phyloP scores from a whole-genome alignment of 2,888 invertebrate species.

The Miltochrista miniata region DNA sequence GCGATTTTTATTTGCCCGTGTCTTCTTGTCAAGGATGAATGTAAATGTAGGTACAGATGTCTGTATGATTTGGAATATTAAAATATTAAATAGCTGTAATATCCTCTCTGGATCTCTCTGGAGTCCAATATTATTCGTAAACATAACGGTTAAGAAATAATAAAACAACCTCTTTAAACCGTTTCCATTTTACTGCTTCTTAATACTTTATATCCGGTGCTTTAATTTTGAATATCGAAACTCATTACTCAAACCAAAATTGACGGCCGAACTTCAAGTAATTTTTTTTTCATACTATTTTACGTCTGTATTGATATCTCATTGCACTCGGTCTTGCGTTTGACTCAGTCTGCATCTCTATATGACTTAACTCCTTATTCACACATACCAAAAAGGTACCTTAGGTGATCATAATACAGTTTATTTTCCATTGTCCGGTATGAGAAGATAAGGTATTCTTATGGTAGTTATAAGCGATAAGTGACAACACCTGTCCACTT shows the following conservation, averaged over 20 bases:
- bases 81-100: too few species aligned
- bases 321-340: conserved; percentile 62
- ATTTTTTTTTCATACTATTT: conserved; percentile 57
- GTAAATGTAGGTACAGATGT: too few species aligned
- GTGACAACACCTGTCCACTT: conserved; percentile 77
- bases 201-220: too few species aligned
- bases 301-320: conserved; percentile 65
- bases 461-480: conserved; percentile 57
- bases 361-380: conserved; percentile 21
- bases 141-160: too few species aligned
- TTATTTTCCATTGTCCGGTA: conserved; percentile 10
- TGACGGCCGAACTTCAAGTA: conserved; percentile 25
- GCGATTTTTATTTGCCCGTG: too few species aligned
- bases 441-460: conserved; percentile 50
- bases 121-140: too few species aligned
- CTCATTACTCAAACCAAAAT: conserved; percentile 14
- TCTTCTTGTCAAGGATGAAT: too few species aligned
- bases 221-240: background rate
- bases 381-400: conserved; percentile 5
- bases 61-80: too few species aligned
- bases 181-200: too few species aligned
- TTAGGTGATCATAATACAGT: conserved; percentile 10
- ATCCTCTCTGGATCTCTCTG: too few species aligned
- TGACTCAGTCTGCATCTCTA: conserved; percentile 33
- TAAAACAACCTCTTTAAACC: too few species aligned